Evolutionary conservation across 2,888 invertebrate genomes (phyloP).

Genomic region (Acrobasis repandana): DNA sequence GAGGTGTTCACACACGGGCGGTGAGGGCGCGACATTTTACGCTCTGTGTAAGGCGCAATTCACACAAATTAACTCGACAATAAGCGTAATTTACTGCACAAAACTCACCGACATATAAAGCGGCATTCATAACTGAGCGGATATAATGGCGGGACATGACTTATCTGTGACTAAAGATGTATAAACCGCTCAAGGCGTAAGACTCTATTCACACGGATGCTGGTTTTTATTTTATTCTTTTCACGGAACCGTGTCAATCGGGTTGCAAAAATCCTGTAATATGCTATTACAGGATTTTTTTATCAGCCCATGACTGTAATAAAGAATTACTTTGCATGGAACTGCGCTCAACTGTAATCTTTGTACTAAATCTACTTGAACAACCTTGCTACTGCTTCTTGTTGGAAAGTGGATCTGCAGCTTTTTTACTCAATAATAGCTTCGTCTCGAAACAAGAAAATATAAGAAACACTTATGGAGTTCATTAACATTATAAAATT

Average conservation of each 20-base stretch:
- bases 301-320: too few species aligned
- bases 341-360: too few species aligned
- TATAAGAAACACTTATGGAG: too few species aligned
- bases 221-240: neutral
- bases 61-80: conserved; percentile 54
- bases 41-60: conserved; percentile 46
- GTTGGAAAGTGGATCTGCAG: too few species aligned
- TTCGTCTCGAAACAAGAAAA: too few species aligned
- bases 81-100: conserved; percentile 55
- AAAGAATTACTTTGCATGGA: too few species aligned
- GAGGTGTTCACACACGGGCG: conserved; percentile 1
- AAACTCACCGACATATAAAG: conserved; percentile 48
- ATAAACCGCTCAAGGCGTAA: neutral
- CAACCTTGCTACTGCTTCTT: too few species aligned
- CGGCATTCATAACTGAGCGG: conserved; percentile 46
- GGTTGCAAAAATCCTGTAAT: too few species aligned
- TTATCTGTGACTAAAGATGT: conserved; percentile 38
- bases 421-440: too few species aligned
- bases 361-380: too few species aligned
- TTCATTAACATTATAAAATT: too few species aligned
- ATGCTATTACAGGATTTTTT: too few species aligned
- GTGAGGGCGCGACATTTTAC: conserved; percentile 36
- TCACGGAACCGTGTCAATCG: neutral
- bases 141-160: conserved; percentile 41
- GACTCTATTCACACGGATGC: neutral